Percentiles rank a stretch among this genome's conserved stretches.
phyloP scores from a whole-genome alignment of 1,140 invertebrate genomes.

The Cotesia vestalis region DNA sequence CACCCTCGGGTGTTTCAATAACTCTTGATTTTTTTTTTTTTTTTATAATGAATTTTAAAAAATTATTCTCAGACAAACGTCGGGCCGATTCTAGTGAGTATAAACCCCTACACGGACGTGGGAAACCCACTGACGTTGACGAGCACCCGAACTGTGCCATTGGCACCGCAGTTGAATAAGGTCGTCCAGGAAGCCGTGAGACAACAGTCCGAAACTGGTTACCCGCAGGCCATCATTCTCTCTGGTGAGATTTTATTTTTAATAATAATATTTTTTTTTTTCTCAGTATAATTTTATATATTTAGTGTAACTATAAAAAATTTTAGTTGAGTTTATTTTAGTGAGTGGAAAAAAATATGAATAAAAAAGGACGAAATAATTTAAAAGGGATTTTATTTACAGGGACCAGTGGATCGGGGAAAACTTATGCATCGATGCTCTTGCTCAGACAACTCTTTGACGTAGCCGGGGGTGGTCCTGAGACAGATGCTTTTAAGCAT shows the following conservation, averaged over 20 bases:
- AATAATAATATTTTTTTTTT: too few relatives aligned
- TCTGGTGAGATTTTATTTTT: conserved; percentile 70
- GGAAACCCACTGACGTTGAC: conserved; percentile 87
- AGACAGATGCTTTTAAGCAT: conserved; percentile 97
- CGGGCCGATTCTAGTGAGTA: conserved; percentile 87
- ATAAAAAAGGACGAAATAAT: conserved; percentile 15
- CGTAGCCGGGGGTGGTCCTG: conserved; percentile 90
- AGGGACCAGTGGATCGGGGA: conserved; percentile 94
- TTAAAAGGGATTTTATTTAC: conserved; percentile 35
- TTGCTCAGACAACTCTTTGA: conserved; percentile 90
- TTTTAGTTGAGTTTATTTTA: background rate
- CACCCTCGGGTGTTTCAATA: background rate
- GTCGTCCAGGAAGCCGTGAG: conserved; percentile 91
- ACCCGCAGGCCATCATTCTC: conserved; percentile 93
- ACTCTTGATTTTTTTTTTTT: conserved; percentile 1
- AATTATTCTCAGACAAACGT: conserved; percentile 80
- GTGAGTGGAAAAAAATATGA: background rate
- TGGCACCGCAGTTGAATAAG: conserved; percentile 80
- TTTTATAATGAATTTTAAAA: background rate
- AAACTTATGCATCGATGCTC: conserved; percentile 93
- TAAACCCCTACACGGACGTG: conserved; percentile 89
- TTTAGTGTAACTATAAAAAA: conserved; percentile 2
- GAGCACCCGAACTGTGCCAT: conserved; percentile 77
- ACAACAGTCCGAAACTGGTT: conserved; percentile 92
- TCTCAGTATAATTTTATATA: too few relatives aligned